These are phyloP conservation scores for Myotis vivesi DNA, from an alignment of 2,797 vertebrate species.

Conservation along the genomic window DNA sequence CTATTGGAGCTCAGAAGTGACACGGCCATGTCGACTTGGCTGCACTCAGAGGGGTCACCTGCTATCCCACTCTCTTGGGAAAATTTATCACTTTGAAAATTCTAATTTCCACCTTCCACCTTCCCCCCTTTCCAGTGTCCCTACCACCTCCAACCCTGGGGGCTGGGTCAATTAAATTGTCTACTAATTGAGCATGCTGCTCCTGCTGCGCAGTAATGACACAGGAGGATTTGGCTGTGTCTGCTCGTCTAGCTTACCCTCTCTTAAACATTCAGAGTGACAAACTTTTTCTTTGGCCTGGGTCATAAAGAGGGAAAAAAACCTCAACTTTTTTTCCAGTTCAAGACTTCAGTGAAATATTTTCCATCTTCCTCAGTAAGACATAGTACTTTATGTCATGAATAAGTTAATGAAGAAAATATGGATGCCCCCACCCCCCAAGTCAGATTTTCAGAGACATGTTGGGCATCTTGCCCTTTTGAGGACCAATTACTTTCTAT, in stretches of 20 bases:
- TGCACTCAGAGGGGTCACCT: conserved; percentile 46
- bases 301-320: conserved; percentile 68
- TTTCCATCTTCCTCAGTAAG: conserved; percentile 76
- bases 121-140: not conserved
- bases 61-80: not conserved
- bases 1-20: conserved; percentile 53
- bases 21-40: conserved; percentile 16
- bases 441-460: conserved; percentile 17
- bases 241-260: conserved; percentile 63
- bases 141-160: not conserved
- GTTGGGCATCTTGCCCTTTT: conserved; percentile 32
- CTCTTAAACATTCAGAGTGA: conserved; percentile 77
- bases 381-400: conserved; percentile 69
- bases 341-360: conserved; percentile 74
- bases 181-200: conserved; percentile 58
- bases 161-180: conserved; percentile 59
- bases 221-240: conserved; percentile 69
- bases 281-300: conserved; percentile 77
- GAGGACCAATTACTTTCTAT: conserved; percentile 11
- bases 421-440: not conserved
- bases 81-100: conserved; percentile 63
- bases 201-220: conserved; percentile 67
- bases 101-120: conserved; percentile 30
- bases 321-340: conserved; percentile 69
- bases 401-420: conserved; percentile 76